Evolutionary conservation across 2,888 invertebrate species (phyloP).

Genomic region (Folsomia candida): DNA sequence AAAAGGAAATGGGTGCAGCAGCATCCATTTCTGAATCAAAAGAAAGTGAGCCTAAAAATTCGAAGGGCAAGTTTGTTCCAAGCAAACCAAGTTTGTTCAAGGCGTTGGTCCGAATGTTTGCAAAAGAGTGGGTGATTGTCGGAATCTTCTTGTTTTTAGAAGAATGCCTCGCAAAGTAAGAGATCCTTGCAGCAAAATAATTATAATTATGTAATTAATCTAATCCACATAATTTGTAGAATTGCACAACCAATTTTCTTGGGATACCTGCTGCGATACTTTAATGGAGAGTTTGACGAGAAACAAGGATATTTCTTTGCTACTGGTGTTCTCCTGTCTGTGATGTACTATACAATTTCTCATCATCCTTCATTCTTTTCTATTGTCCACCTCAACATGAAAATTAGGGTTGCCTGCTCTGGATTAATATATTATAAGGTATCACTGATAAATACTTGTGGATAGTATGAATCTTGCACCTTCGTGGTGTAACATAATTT

Average conservation of each 20-base stretch:
- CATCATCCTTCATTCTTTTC: slow-evolving; percentile 22
- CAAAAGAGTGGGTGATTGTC: neutral
- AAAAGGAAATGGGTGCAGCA: neutral
- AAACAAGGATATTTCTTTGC: slow-evolving; percentile 21
- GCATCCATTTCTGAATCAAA: neutral
- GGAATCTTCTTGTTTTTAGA: slow-evolving; percentile 20
- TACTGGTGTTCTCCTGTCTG: slow-evolving; percentile 1
- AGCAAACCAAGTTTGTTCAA: slow-evolving; percentile 6
- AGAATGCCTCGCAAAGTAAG: slow-evolving; percentile 24
- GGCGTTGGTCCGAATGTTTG: slow-evolving; percentile 6
- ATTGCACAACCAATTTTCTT: slow-evolving; percentile 17
- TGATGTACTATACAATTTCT: slow-evolving; percentile 9
- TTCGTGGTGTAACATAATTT: neutral
- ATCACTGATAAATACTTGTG: neutral
- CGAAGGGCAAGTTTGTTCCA: neutral
- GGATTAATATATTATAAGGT: slow-evolving; percentile 18
- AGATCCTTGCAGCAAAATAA: neutral
- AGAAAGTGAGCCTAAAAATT: neutral
- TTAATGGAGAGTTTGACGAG: slow-evolving; percentile 11
- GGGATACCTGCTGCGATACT: slow-evolving; percentile 18
- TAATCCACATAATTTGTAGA: neutral
- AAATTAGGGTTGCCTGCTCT: slow-evolving; percentile 19
- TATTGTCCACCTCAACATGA: slow-evolving; percentile 15
- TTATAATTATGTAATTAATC: neutral
- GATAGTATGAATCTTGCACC: neutral